phyloP scores from a whole-genome alignment of 1,140 invertebrate species.

The Heliothis virescens region DNA sequence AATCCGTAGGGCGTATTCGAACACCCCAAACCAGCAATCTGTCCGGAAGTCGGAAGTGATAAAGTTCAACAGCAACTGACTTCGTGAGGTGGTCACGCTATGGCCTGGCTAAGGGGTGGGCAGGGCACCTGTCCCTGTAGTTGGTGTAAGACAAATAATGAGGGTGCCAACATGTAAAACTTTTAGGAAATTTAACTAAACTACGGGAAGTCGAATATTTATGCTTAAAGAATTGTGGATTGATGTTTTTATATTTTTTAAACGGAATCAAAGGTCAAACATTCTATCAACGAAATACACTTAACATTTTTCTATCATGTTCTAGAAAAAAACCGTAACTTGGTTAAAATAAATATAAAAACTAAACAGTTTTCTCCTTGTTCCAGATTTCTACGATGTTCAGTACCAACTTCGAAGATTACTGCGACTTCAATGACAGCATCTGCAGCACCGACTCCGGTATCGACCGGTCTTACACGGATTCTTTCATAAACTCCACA shows the following conservation, averaged over 20 bases:
- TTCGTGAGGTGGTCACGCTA: constrained; percentile 74
- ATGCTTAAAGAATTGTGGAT: too few species aligned
- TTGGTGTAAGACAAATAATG: constrained; percentile 62
- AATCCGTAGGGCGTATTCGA: not conserved
- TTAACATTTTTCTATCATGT: too few species aligned
- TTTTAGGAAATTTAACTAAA: not conserved
- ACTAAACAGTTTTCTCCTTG: constrained; percentile 43
- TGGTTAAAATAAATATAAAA: too few species aligned
- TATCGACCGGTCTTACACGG: constrained; percentile 86
- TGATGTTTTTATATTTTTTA: too few species aligned
- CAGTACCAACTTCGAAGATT: constrained; percentile 74
- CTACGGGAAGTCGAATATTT: too few species aligned
- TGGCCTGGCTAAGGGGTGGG: constrained; percentile 37
- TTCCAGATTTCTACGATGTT: constrained; percentile 75
- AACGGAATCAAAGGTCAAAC: too few species aligned
- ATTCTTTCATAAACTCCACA: constrained; percentile 62
- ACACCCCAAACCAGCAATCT: constrained; percentile 71
- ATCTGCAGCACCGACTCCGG: constrained; percentile 91
- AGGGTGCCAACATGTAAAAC: constrained; percentile 6
- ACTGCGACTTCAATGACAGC: constrained; percentile 88
- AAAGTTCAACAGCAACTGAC: constrained; percentile 83
- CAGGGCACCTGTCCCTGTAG: constrained; percentile 63
- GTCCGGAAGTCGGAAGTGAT: constrained; percentile 82
- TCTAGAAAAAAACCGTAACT: too few species aligned
- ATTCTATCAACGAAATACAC: too few species aligned